Evolutionary conservation across 2,797 vertebrate species (phyloP), one percentile per base, ranked within the genome.

Genomic region (Sebastes oblongus): DNA sequence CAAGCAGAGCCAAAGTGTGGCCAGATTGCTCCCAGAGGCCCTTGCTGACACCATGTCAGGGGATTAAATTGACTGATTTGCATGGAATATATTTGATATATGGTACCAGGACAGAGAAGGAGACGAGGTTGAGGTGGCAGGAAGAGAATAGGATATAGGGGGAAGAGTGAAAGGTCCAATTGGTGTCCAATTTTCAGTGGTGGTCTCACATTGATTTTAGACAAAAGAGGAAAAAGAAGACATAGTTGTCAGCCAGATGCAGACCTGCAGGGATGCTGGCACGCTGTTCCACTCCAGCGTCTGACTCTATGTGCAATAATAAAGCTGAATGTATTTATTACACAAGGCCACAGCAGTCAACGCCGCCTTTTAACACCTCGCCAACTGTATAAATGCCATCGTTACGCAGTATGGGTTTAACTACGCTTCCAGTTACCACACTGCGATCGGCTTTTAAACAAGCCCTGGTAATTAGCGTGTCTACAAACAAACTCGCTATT

Each of bases 61-160:
- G 88, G 88, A 91, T 92, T 91, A 86, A 90, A 91, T 89, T 81
- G 82, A 88, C 80, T 88, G 81, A 93, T 93, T 92, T 92, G 84
- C 91, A 91, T 92, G 77, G 68, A 86, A 82, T 88, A 68, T 77
- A 80, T 68, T 50, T 50, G 46, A 56, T 60, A 68, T 24, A 54
- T 76, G 46, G 22, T 78, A 60, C 14, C 72, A 67, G 73, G 68
- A 62, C 64, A 69, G 74, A 68, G 50, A 59, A 69, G 50, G 39
- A 75, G 70, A 50, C 3, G 36, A 81, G 58, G 18, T 22, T 66
- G 75, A 29, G 54, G 60, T 36, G 25, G 1, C 12, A 74, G 71
- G 46, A 50, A 14, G 20, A 55, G 22, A 80, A 64, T 3, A 59
- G 20, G 18, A 66, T n/a, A 34, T 13, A 2, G 39, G 3, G 18